Base-by-base conservation (phyloP, 1,140 invertebrate species). In the Pristionchus pacificus region DNA sequence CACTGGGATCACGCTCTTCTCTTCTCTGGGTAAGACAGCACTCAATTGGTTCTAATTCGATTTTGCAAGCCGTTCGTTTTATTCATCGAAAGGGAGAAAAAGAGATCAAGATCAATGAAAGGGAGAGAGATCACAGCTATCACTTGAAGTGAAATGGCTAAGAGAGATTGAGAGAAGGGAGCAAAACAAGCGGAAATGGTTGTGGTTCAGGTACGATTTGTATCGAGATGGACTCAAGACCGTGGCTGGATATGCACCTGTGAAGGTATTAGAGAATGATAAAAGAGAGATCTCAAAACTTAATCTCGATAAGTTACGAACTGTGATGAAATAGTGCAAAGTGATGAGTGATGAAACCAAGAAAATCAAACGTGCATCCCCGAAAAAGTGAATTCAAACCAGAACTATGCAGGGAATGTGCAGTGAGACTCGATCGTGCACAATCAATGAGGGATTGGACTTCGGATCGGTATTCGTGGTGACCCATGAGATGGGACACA, bases 1-100 rank as follows among this genome's bases (percentile, higher is more conserved):
- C 76, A 77, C 68, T 77, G 76, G 76, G 76, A 77, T 38, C 76
- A 77, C 32, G 76, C 76, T 38, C 65, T 77, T 15, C 70, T 77
- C 2, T 77, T 77, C 33, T 77, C 76, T 15, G 76, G 76, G 76
- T 77, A 60, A 29, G n/a, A 55, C 15, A n/a, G n/a, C n/a, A n/a
- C n/a, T n/a, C n/a, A n/a, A n/a, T n/a, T n/a, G n/a, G n/a, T n/a
- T n/a, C n/a, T n/a, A n/a, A n/a, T n/a, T n/a, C n/a, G n/a, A n/a
- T n/a, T n/a, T n/a, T n/a, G n/a, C n/a, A n/a, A n/a, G n/a, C n/a
- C n/a, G n/a, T n/a, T n/a, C n/a, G n/a, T n/a, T 60, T 32, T 1
- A 60, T 3, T 70, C 33, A 70, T 14, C n/a, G 15, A 70, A 25
- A 10, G 10, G 28, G 60, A 57, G 10, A 61, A 28, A 10, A 28